These are phyloP conservation scores for Lasioglossum vierecki DNA, from an alignment of 2,888 invertebrate species.

Conservation along the genomic window DNA sequence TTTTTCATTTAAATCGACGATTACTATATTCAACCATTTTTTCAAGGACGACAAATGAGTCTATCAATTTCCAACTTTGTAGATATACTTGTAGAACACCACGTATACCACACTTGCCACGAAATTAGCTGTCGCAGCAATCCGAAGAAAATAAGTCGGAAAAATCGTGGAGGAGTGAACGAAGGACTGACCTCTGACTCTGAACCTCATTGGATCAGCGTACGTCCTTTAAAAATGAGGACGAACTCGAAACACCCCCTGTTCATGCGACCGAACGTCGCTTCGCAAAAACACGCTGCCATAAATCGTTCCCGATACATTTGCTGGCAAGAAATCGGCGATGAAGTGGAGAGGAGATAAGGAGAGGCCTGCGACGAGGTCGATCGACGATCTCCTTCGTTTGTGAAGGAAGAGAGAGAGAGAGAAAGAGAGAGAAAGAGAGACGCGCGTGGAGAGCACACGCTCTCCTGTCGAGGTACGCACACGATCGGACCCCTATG, in stretches of 20 bases:
- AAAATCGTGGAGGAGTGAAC: neutral
- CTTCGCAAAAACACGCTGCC: neutral
- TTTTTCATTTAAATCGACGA: neutral
- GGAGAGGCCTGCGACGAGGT: constrained; percentile 38
- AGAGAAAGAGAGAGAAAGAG: neutral
- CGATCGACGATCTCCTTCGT: constrained; percentile 39
- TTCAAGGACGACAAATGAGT: neutral
- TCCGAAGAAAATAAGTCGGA: neutral
- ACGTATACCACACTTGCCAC: too few relatives aligned
- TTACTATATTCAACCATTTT: neutral
- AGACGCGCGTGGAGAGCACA: constrained; percentile 42
- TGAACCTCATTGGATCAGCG: neutral
- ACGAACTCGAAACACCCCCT: neutral
- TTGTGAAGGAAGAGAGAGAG: constrained; percentile 19
- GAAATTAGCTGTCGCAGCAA: neutral
- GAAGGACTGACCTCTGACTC: neutral
- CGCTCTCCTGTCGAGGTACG: constrained; percentile 43
- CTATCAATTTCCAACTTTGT: neutral
- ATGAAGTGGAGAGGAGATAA: constrained; percentile 17
- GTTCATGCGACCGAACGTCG: neutral
- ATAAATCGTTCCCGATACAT: constrained; percentile 15
- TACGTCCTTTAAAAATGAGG: neutral
- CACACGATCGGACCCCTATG: constrained; percentile 57
- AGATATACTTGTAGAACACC: neutral
- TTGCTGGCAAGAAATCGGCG: neutral